These are phyloP conservation scores for Hoplias malabaricus DNA, from an alignment of 2,113 vertebrate genomes.

Conservation along the genomic window DNA sequence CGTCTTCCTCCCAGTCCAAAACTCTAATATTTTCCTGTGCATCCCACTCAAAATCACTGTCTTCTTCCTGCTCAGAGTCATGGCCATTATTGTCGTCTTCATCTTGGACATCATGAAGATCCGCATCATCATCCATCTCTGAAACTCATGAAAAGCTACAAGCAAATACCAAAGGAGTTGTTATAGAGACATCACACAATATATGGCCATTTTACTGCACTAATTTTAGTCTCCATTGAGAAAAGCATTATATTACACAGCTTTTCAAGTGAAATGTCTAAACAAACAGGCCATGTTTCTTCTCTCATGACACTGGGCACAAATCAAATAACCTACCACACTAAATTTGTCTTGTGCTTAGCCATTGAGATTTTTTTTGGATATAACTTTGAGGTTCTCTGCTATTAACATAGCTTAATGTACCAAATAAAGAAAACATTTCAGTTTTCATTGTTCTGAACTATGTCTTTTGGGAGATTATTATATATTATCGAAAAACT, in stretches of 20 bases:
- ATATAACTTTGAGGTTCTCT: no score
- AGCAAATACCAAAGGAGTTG: not conserved
- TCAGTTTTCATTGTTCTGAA: no score
- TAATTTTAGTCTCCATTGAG: not conserved
- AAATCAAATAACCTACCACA: no score
- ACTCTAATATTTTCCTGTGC: constrained; percentile 49
- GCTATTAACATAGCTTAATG: no score
- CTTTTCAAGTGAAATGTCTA: no score
- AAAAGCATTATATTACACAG: not conserved
- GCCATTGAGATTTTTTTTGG: no score
- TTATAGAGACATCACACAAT: not conserved
- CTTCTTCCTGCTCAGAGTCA: constrained; percentile 56
- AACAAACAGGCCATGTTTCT: no score
- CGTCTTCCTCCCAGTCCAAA: constrained; percentile 51
- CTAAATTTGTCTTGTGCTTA: no score
- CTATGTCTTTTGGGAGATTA: no score
- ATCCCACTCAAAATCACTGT: constrained; percentile 64
- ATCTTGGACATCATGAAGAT: constrained; percentile 52
- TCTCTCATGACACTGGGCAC: no score
- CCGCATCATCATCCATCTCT: constrained; percentile 56
- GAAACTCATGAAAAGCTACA: constrained; percentile 42
- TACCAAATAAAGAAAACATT: no score
- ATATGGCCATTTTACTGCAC: not conserved
- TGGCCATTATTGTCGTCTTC: constrained; percentile 60
- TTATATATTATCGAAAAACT: no score